A percentile compares a stretch with the other conserved stretches of the same genome.
Evolutionary conservation across 2,888 invertebrate species (phyloP).

Genomic region (Agriopis marginaria): DNA sequence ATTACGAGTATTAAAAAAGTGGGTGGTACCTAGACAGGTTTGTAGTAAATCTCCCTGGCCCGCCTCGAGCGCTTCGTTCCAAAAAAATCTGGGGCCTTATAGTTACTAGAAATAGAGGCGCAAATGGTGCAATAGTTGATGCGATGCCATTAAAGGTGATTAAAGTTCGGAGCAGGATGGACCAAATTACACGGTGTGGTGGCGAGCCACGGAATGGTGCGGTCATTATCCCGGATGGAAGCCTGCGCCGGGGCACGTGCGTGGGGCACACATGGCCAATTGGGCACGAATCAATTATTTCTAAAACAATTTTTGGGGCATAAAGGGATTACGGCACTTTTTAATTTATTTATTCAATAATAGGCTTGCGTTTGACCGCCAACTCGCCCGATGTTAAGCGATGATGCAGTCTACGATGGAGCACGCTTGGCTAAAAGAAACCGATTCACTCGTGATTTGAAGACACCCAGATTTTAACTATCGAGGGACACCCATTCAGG

Average conservation of each 20-base stretch:
- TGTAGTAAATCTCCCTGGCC: conserved; percentile 41
- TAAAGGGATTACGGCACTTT: too few relatives aligned
- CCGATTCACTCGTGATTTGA: too few relatives aligned
- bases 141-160: conserved; percentile 72
- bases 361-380: too few relatives aligned
- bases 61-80: conserved; percentile 32
- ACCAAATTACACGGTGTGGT: conserved; percentile 77
- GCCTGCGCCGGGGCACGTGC: conserved; percentile 57
- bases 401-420: too few relatives aligned
- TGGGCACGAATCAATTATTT: conserved; percentile 14
- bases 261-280: conserved; percentile 41
- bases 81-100: conserved; percentile 27
- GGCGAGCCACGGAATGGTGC: conserved; percentile 64
- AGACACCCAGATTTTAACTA: too few relatives aligned
- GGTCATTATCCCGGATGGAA: conserved; percentile 68
- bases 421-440: too few relatives aligned
- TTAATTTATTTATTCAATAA: too few relatives aligned
- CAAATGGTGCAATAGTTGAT: conserved; percentile 17
- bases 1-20: conserved; percentile 49
- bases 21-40: conserved; percentile 56
- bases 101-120: conserved; percentile 24
- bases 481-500: too few relatives aligned
- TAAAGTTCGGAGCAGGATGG: conserved; percentile 76
- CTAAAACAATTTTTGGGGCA: not conserved
- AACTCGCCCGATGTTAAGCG: too few relatives aligned